Evolutionary conservation across 1,140 invertebrate genomes (phyloP).

Genomic region (Brachionus angularis): DNA sequence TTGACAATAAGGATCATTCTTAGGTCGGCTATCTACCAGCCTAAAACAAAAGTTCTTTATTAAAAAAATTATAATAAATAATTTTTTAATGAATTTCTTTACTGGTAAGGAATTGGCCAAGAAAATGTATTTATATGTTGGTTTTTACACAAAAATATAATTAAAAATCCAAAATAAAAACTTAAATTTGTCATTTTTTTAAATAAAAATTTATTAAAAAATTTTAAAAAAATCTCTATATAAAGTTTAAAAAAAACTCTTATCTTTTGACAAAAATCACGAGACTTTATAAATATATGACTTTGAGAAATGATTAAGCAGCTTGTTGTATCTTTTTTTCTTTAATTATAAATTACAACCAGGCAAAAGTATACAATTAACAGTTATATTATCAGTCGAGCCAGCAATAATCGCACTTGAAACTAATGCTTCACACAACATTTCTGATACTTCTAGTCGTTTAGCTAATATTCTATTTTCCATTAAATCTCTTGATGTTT

Average conservation of each 20-base stretch:
- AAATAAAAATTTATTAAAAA: not conserved
- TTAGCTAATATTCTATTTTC: conserved; percentile 22
- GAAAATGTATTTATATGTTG: not conserved
- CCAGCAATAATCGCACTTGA: conserved; percentile 4
- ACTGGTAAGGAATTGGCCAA: conserved; percentile 44
- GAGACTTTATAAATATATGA: not conserved
- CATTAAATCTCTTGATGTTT: not conserved
- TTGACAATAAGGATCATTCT: conserved; percentile 50
- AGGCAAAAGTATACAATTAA: conserved; percentile 37
- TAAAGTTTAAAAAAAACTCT: not conserved
- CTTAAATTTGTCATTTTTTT: no score
- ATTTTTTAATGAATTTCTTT: no score
- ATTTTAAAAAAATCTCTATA: not conserved
- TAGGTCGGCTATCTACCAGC: conserved; percentile 45
- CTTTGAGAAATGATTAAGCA: not conserved
- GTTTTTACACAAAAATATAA: no score
- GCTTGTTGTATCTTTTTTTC: no score
- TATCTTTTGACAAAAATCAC: conserved; percentile 7
- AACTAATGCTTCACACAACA: not conserved
- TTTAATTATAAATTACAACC: conserved; percentile 37
- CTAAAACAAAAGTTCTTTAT: conserved; percentile 9
- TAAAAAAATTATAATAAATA: not conserved
- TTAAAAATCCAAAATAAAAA: not conserved
- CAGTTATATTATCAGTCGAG: conserved; percentile 27
- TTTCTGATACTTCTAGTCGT: conserved; percentile 14